Evolutionary conservation across 2,888 invertebrate genomes (phyloP), one percentile per base, ranked within the genome.

Genomic region (Scrobipalpa costella): DNA sequence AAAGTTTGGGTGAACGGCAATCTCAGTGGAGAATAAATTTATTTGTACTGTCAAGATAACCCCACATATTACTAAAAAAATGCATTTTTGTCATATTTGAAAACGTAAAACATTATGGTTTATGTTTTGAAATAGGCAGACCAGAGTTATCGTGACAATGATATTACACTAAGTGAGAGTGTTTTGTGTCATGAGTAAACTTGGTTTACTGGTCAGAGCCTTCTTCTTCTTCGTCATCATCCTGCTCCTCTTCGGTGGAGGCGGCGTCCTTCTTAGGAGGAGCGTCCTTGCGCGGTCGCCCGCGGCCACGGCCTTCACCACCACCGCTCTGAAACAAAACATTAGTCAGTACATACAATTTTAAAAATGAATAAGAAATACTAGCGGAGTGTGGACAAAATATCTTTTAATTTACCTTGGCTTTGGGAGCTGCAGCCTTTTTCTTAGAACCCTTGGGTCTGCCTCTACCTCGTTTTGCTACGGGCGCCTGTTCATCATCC

Each of bases 391-490:
- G 44, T 13, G 11, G 13, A 2, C 21, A 59, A 27, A 27, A n/a
- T 6, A 13, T 3, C n/a, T n/a, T n/a, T n/a, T n/a, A n/a, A n/a
- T n/a, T n/a, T 38, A 92, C 92, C 86, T 92, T 92, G 70, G 83
- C 83, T 72, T 90, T 92, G 57, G 77, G 77, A 66, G 84, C 87
- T 69, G 84, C 83, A 64, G 83, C 81, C 80, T 90, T 92, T 80
- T 93, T 93, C 80, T 92, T 92, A 27, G 92, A 85, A 44, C 92
- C 92, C 73, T 93, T 93, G 27, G 93, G 93, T 70, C 93, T 85
- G 69, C 92, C 92, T 75, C 93, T 81, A 21, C 92, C 92, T 77
- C 93, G 81, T 83, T 93, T 93, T 58, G 87, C 92, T 76, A 86
- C 86, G 63, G 92, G 91, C 67, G 91, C 90, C 67, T 90, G 92